A percentile compares a stretch with the other conserved stretches of the same genome.
These are phyloP conservation scores for Acanthosepion pharaonis DNA, from an alignment of 2,888 invertebrate genomes.

Conservation along the genomic window DNA sequence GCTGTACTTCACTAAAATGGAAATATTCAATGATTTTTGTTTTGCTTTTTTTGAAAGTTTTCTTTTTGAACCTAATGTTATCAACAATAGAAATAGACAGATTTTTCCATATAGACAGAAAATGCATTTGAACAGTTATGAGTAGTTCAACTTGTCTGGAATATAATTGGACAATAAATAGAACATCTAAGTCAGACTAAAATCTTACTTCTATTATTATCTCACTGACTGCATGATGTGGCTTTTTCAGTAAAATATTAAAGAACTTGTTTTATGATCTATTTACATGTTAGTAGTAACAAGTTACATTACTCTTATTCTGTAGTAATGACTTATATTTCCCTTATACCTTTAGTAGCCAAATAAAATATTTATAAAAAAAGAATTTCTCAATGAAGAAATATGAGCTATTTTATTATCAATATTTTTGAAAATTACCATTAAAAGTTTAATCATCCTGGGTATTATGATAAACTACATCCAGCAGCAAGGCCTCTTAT, in stretches of 20 bases:
- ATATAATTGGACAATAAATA: neutral
- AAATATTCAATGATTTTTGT: neutral
- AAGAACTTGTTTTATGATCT: neutral
- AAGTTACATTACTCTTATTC: neutral
- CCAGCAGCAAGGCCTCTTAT: too few relatives aligned
- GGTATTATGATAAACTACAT: too few relatives aligned
- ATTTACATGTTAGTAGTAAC: neutral
- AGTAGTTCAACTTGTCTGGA: neutral
- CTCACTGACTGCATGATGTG: neutral
- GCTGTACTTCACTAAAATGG: neutral
- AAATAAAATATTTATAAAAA: neutral
- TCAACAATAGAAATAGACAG: neutral
- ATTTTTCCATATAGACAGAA: neutral
- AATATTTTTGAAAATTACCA: neutral
- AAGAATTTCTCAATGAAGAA: neutral
- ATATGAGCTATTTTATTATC: neutral
- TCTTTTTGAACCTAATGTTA: neutral
- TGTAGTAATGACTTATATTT: too few relatives aligned
- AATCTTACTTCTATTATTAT: neutral
- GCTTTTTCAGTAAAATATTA: neutral
- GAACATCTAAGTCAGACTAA: neutral
- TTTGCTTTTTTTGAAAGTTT: neutral
- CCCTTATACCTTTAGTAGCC: neutral
- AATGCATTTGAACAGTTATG: neutral
- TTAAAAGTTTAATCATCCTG: neutral